These are phyloP conservation scores for Henicopernis longicauda DNA, from an alignment of 2,113 vertebrate genomes.

Conservation along the genomic window DNA sequence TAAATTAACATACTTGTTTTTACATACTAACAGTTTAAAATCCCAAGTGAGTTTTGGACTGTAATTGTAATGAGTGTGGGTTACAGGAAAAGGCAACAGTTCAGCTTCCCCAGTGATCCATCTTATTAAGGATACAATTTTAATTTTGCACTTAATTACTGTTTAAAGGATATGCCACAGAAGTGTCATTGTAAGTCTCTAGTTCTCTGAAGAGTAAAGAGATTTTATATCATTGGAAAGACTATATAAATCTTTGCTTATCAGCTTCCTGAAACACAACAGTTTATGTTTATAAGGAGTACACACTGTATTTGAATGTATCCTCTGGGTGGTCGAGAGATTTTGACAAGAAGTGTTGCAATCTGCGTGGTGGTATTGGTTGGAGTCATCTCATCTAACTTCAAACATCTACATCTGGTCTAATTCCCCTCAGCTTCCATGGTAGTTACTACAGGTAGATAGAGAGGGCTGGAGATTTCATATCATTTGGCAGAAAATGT, in stretches of 20 bases:
- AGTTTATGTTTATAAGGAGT: neutral
- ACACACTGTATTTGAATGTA: neutral
- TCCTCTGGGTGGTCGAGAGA: neutral
- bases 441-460: neutral
- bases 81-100: conserved; percentile 37
- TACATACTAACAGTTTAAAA: conserved; percentile 52
- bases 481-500: neutral
- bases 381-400: neutral
- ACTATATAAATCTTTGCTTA: neutral
- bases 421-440: neutral
- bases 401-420: neutral
- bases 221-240: neutral
- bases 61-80: conserved; percentile 33
- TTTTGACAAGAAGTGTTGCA: neutral
- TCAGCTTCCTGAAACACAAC: neutral
- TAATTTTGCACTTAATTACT: conserved; percentile 31
- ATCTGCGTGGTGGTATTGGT: neutral
- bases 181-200: neutral
- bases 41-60: conserved; percentile 5
- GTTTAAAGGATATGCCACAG: neutral
- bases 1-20: conserved; percentile 60
- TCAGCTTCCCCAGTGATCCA: conserved; percentile 16
- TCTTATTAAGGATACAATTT: conserved; percentile 23
- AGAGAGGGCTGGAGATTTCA: neutral
- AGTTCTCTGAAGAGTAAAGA: neutral